Evolutionary conservation across 2,888 invertebrate species (phyloP).

Genomic region (Tillus elongatus): DNA sequence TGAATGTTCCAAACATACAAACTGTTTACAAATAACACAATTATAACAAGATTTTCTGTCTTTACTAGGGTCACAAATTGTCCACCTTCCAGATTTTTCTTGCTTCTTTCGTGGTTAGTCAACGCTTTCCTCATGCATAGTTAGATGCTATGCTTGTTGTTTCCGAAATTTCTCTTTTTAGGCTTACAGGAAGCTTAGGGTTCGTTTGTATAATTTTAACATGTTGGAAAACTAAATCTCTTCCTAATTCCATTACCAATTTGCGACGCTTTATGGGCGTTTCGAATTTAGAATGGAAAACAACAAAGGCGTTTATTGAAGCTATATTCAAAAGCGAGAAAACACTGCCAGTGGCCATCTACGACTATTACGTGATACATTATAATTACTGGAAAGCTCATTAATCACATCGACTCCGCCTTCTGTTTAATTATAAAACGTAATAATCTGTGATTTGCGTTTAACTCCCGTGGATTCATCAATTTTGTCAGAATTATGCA

Average conservation of each 20-base stretch:
- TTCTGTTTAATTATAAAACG: background rate
- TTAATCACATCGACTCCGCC: slow-evolving; percentile 4
- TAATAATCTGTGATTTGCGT: slow-evolving; percentile 7
- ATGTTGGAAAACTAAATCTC: slow-evolving; percentile 1
- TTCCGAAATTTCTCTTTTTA: slow-evolving; percentile 1
- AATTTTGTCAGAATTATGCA: slow-evolving; percentile 11
- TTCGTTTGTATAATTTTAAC: background rate
- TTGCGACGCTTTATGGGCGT: slow-evolving; percentile 4
- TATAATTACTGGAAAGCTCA: slow-evolving; percentile 3
- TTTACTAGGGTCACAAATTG: slow-evolving; percentile 1
- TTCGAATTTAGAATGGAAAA: background rate
- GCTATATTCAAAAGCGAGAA: slow-evolving; percentile 2
- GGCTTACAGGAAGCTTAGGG: slow-evolving; percentile 3
- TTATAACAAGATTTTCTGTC: background rate
- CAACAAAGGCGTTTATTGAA: slow-evolving; percentile 2
- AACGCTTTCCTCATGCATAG: slow-evolving; percentile 1
- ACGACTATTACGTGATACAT: slow-evolving; percentile 1
- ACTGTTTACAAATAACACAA: slow-evolving; percentile 1
- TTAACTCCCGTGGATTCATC: slow-evolving; percentile 8
- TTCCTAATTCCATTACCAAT: slow-evolving; percentile 1
- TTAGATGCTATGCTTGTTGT: background rate
- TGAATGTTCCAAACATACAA: slow-evolving; percentile 3
- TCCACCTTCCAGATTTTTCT: background rate
- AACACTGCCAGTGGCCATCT: too few relatives aligned
- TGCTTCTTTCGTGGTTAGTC: slow-evolving; percentile 2